Percentiles rank a stretch among this genome's conserved stretches.
These are phyloP conservation scores for Hystrix cristata DNA, from an alignment of 2,113 vertebrate genomes.

Conservation along the genomic window DNA sequence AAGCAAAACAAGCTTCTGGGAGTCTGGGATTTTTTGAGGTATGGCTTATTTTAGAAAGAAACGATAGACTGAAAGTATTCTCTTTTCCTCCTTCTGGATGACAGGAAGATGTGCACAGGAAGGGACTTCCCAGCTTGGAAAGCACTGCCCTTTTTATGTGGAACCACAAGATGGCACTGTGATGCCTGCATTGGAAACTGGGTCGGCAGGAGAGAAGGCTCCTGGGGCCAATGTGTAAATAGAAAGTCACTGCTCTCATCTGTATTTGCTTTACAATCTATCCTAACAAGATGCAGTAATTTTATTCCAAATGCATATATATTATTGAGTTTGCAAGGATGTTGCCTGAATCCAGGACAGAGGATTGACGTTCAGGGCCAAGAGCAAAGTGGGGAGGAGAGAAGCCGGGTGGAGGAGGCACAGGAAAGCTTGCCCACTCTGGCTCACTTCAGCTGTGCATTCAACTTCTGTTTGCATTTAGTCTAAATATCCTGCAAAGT, in stretches of 20 bases:
- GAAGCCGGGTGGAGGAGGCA: background rate
- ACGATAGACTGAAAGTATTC: background rate
- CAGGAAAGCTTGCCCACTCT: slow-evolving; percentile 47
- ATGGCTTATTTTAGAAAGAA: background rate
- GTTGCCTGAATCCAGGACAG: slow-evolving; percentile 67
- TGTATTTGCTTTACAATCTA: slow-evolving; percentile 73
- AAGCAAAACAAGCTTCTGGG: background rate
- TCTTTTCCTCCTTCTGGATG: background rate
- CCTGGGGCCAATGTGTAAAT: slow-evolving; percentile 54
- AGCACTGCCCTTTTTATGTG: background rate
- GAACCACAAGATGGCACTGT: slow-evolving; percentile 88
- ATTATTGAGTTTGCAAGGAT: slow-evolving; percentile 74
- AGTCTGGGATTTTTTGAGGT: background rate
- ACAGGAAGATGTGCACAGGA: background rate
- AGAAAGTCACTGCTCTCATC: slow-evolving; percentile 71
- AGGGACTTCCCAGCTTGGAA: background rate
- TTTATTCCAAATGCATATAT: slow-evolving; percentile 83
- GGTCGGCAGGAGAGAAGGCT: background rate
- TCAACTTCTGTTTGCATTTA: slow-evolving; percentile 24
- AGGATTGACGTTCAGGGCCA: slow-evolving; percentile 25
- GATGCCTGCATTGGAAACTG: slow-evolving; percentile 78
- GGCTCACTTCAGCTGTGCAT: slow-evolving; percentile 42
- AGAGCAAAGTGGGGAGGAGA: background rate
- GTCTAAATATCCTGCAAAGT: slow-evolving; percentile 54
- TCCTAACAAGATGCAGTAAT: slow-evolving; percentile 72